These are phyloP conservation scores for Sterrhoptilus dennistouni DNA, from an alignment of 2,113 vertebrate genomes.

Conservation along the genomic window DNA sequence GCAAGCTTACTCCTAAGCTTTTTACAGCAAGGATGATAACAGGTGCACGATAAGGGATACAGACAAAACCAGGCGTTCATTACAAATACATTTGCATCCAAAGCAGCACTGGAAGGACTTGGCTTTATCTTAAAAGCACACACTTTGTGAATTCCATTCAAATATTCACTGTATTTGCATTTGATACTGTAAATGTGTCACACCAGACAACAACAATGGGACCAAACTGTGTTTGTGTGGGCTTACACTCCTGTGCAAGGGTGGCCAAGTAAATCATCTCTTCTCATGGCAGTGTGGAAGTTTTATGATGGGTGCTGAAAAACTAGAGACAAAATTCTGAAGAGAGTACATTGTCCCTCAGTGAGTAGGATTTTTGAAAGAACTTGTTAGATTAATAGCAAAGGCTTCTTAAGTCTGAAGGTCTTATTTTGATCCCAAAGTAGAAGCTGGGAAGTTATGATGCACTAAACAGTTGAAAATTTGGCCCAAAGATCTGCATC, in stretches of 20 bases:
- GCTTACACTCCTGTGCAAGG: background rate
- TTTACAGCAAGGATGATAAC: slow-evolving; percentile 42
- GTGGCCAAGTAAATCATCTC: background rate
- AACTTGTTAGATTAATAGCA: background rate
- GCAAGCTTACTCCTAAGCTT: slow-evolving; percentile 6
- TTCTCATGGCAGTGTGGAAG: background rate
- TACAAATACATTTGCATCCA: slow-evolving; percentile 51
- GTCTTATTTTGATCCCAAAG: background rate
- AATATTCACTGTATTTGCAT: slow-evolving; percentile 50
- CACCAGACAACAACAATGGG: background rate
- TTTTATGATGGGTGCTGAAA: background rate
- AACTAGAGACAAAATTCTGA: background rate
- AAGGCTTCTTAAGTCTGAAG: background rate
- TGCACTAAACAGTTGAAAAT: background rate
- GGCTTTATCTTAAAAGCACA: slow-evolving; percentile 42
- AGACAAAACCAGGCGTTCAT: slow-evolving; percentile 14
- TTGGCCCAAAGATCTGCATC: background rate
- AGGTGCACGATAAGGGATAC: slow-evolving; percentile 62
- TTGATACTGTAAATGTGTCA: background rate
- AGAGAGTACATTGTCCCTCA: background rate
- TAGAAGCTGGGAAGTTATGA: background rate
- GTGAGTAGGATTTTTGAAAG: background rate
- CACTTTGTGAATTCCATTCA: slow-evolving; percentile 37
- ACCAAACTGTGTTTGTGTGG: background rate
- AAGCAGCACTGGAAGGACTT: slow-evolving; percentile 21